Evolutionary conservation across 2,888 invertebrate genomes (phyloP).

Genomic region (Oscheius sp.): DNA sequence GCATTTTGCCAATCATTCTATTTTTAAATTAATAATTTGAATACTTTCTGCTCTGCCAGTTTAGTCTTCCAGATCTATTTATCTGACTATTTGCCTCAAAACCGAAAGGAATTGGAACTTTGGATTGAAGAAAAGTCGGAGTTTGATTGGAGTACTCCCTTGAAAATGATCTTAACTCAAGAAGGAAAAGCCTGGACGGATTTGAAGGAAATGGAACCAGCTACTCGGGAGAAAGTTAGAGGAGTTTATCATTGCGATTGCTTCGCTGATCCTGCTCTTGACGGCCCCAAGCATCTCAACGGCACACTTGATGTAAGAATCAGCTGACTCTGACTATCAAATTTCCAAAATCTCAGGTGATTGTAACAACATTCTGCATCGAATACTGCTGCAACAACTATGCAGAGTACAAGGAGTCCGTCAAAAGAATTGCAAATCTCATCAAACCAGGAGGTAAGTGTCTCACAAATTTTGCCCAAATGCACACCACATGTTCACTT

Average conservation of each 20-base stretch:
- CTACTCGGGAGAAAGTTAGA: slow-evolving; percentile 53
- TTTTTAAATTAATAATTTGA: background rate
- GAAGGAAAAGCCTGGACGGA: slow-evolving; percentile 52
- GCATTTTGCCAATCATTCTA: background rate
- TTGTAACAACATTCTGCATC: slow-evolving; percentile 67
- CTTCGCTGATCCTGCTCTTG: slow-evolving; percentile 57
- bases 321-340: background rate
- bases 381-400: slow-evolving; percentile 66
- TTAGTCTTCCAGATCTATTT: slow-evolving; percentile 57
- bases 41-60: background rate
- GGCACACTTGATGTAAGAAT: slow-evolving; percentile 49
- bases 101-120: slow-evolving; percentile 57
- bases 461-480: background rate
- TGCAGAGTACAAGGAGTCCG: slow-evolving; percentile 57
- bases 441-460: slow-evolving; percentile 53
- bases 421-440: slow-evolving; percentile 49
- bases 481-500: background rate
- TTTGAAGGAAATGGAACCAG: slow-evolving; percentile 39
- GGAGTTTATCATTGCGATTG: slow-evolving; percentile 63
- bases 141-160: slow-evolving; percentile 58
- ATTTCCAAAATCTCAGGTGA: slow-evolving; percentile 42
- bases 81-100: slow-evolving; percentile 67
- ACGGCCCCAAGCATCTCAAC: slow-evolving; percentile 46
- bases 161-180: slow-evolving; percentile 48
- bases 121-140: slow-evolving; percentile 53